Conservation (phyloP, 2,888 invertebrate species). For the Willowsia nigromaculata region DNA sequence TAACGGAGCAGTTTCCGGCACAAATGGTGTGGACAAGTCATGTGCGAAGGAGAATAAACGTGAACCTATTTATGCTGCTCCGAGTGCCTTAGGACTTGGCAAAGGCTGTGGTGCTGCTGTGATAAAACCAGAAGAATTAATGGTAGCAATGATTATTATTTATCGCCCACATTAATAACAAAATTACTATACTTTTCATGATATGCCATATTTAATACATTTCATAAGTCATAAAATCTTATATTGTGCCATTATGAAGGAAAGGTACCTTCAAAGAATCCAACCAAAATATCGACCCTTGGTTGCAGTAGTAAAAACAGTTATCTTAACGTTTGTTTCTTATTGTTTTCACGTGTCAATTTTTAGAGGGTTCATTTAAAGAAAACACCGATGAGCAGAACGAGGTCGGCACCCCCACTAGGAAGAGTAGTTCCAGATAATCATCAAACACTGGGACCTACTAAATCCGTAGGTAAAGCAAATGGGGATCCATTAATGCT, state of each 20-base stretch:
- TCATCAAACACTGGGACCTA: constrained; percentile 28
- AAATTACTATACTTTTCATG: neutral
- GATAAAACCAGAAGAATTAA: constrained; percentile 77
- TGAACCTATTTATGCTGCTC: constrained; percentile 63
- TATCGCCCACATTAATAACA: neutral
- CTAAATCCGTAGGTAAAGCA: constrained; percentile 47
- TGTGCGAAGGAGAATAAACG: constrained; percentile 60
- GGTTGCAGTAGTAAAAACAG: neutral
- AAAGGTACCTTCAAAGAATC: neutral
- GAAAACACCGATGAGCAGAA: constrained; percentile 77
- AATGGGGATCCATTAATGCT: constrained; percentile 47
- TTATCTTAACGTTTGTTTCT: neutral
- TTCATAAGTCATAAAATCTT: neutral
- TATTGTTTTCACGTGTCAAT: constrained; percentile 18
- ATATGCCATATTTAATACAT: neutral
- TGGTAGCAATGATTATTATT: constrained; percentile 70
- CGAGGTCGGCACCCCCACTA: constrained; percentile 77
- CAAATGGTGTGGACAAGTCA: constrained; percentile 58
- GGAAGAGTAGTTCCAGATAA: constrained; percentile 77
- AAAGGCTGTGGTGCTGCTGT: constrained; percentile 72
- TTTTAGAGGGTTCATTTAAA: constrained; percentile 78
- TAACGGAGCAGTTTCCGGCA: constrained; percentile 47
- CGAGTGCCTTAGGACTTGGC: constrained; percentile 51
- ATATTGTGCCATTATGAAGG: neutral
- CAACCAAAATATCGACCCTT: neutral